These are phyloP conservation scores for Gallinago nigripennis DNA, from an alignment of 2,797 vertebrate genomes.

Conservation along the genomic window DNA sequence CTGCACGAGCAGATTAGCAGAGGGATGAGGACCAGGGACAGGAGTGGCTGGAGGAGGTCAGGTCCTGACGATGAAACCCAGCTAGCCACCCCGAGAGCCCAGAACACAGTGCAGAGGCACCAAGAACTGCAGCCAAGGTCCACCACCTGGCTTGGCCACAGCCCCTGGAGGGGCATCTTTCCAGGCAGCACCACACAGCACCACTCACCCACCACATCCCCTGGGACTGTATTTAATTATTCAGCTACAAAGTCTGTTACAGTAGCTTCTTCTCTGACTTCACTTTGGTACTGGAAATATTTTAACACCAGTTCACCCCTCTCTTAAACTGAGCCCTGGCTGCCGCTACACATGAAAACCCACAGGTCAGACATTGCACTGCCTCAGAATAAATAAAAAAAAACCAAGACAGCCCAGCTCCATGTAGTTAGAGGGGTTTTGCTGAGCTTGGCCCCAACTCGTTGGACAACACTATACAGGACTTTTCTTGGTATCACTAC, in stretches of 20 bases:
- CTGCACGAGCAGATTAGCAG: fast-evolving
- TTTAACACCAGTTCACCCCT: background rate
- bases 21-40: background rate
- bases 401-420: background rate
- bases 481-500: slow-evolving; percentile 1
- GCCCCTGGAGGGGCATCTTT: background rate
- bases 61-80: background rate
- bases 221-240: background rate
- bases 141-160: background rate
- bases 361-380: fast-evolving
- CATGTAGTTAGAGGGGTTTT: background rate
- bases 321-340: background rate
- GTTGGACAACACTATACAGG: background rate
- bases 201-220: background rate
- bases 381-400: background rate
- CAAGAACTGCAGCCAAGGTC: background rate
- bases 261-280: background rate
- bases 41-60: background rate
- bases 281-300: background rate
- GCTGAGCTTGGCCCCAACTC: background rate
- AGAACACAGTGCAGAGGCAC: background rate
- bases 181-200: background rate
- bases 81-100: background rate
- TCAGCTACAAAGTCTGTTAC: background rate
- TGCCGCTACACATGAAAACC: background rate